Evolutionary conservation across 2,888 invertebrate species (phyloP), one percentile per base, ranked within the genome.

Genomic region (Neocrepidodera transversa): DNA sequence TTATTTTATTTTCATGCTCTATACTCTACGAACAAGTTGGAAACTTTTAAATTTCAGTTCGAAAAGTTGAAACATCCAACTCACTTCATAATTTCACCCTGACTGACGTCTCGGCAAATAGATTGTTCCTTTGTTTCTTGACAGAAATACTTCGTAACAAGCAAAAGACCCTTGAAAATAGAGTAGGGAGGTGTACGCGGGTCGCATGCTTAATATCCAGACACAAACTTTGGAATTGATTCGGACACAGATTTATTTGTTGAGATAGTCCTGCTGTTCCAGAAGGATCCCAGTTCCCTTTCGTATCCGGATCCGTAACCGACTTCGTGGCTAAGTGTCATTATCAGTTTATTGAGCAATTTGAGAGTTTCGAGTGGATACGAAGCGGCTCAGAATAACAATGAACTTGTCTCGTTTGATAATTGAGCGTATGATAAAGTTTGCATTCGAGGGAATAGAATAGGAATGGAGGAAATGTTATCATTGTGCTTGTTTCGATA

Each of bases 171-270:
- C 53, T 53, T 53, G 35, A 53, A 50, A 45, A 53, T 45, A 14
- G 43, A 35, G 32, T 43, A 43, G 32, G 53, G 45, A 43, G 49
- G 49, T 55, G 45, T 40, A 60, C 56, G 52, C 48, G 52, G 18
- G 13, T 26, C 38, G 60, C 48, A 60, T 60, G 35, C 43, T 40
- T 50, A 56, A 47, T 51, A 14, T 56, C 23, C 40, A 48, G 38
- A 32, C 36, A 26, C 45, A 45, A 8, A 40, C 32, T 48, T 23
- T 18, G 48, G 47, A 52, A 60, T 56, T 56, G 60, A 60, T 51
- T 60, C 32, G 45, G 55, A 56, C 60, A 55, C 56, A 48, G 56
- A 60, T 60, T 60, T 60, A 60, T 60, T 60, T 48, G 60, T 56
- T 55, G 52, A 51, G 56, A 47, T 47, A 60, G 55, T 40, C 47